phyloP scores from a whole-genome alignment of 2,797 vertebrate species.

The Ctenochaetus hawaiiensis region DNA sequence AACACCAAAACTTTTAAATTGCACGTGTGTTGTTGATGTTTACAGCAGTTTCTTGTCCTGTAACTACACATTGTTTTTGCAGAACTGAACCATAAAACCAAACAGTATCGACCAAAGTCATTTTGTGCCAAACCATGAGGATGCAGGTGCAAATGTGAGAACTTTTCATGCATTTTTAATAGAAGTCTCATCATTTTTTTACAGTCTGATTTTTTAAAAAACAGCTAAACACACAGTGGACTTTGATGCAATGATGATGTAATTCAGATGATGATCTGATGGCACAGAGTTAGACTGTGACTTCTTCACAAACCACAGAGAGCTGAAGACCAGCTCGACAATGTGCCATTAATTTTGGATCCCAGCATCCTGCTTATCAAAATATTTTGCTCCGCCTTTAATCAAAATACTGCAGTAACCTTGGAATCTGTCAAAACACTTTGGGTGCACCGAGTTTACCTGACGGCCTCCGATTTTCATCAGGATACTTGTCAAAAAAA shows the following conservation, averaged over 20 bases:
- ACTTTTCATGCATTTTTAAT: background rate
- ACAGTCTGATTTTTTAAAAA: conserved; percentile 13
- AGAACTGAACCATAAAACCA: background rate
- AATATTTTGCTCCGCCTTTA: conserved; percentile 81
- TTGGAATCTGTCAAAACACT: conserved; percentile 84
- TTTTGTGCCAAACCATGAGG: background rate
- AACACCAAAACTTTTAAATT: background rate
- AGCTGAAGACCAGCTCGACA: conserved; percentile 64
- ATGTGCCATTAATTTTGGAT: conserved; percentile 76
- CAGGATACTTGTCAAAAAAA: conserved; percentile 63
- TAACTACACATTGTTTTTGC: background rate
- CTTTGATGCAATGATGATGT: conserved; percentile 27
- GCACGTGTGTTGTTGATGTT: conserved; percentile 9
- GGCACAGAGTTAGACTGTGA: conserved; percentile 55
- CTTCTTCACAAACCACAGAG: conserved; percentile 68
- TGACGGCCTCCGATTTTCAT: conserved; percentile 64
- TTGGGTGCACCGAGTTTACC: conserved; percentile 77
- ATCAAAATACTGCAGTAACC: conserved; percentile 82
- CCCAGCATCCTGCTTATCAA: conserved; percentile 76
- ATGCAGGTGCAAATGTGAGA: conserved; percentile 9
- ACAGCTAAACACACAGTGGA: conserved; percentile 6
- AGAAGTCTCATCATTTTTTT: background rate
- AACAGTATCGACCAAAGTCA: background rate
- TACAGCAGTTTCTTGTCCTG: background rate
- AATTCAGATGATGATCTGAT: conserved; percentile 30